A percentile compares a stretch with the other conserved stretches of the same genome.
Conservation (phyloP, 2,888 invertebrate species). For the Troilus luridus region DNA sequence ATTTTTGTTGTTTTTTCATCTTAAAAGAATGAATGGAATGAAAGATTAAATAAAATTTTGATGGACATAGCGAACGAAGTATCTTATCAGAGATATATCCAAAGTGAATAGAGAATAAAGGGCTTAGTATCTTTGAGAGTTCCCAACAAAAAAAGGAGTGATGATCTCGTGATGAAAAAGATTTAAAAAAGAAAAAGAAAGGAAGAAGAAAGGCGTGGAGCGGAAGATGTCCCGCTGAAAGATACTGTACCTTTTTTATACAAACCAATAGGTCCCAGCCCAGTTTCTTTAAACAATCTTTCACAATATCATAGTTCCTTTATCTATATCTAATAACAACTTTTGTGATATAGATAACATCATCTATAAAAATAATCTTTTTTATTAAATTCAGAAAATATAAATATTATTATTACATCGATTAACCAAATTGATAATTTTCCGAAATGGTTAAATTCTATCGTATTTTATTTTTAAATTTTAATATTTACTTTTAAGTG, state of each 20-base stretch:
- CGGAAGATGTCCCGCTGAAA: neutral
- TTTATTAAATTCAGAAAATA: too few species aligned
- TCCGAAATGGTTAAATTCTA: too few species aligned
- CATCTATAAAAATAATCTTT: too few species aligned
- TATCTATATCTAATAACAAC: too few species aligned
- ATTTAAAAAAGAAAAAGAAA: neutral
- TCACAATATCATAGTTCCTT: neutral
- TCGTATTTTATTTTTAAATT: too few species aligned
- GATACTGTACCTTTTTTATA: neutral
- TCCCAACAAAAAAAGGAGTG: conserved; percentile 14
- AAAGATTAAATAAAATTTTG: neutral
- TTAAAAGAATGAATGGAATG: neutral
- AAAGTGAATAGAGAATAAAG: neutral
- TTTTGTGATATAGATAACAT: too few species aligned
- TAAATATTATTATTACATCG: too few species aligned
- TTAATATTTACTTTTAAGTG: too few species aligned
- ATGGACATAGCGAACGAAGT: neutral
- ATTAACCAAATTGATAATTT: too few species aligned
- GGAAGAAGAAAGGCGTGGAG: neutral
- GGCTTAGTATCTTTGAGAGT: neutral
- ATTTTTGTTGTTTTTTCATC: neutral
- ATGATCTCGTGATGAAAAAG: conserved; percentile 5
- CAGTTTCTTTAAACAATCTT: neutral
- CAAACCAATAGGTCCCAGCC: neutral
- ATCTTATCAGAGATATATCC: neutral